Percentiles rank a stretch among this genome's conserved stretches.
phyloP scores from a whole-genome alignment of 2,888 invertebrate species.

The Bombylius discolor region DNA sequence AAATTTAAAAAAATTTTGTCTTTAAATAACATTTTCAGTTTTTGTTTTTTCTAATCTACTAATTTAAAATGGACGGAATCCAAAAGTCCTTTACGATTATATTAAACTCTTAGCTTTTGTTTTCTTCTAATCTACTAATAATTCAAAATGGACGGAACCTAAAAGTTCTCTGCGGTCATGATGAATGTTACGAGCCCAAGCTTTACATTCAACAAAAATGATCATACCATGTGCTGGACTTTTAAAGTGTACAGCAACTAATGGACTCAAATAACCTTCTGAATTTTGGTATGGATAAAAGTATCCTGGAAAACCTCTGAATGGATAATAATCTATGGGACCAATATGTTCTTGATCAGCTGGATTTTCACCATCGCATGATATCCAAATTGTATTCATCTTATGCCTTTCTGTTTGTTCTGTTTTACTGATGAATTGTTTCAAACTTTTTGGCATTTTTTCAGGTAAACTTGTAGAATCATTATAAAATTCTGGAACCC shows the following conservation, averaged over 20 bases:
- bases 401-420: slow-evolving; percentile 36
- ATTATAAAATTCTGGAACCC: slow-evolving; percentile 75
- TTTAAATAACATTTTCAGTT: no score
- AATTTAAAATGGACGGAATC: background rate
- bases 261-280: slow-evolving; percentile 75
- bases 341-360: slow-evolving; percentile 87
- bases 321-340: slow-evolving; percentile 64
- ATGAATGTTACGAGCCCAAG: slow-evolving; percentile 54
- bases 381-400: slow-evolving; percentile 78
- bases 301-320: slow-evolving; percentile 74
- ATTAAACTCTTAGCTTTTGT: no score
- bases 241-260: slow-evolving; percentile 74
- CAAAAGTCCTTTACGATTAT: no score
- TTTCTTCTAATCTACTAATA: slow-evolving; percentile 42
- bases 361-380: slow-evolving; percentile 88
- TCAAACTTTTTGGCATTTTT: slow-evolving; percentile 61
- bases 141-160: slow-evolving; percentile 61
- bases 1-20: no score
- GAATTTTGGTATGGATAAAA: slow-evolving; percentile 82
- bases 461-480: slow-evolving; percentile 53
- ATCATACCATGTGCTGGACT: slow-evolving; percentile 53
- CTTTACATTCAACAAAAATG: slow-evolving; percentile 56
- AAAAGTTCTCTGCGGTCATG: slow-evolving; percentile 54
- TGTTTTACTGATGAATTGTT: slow-evolving; percentile 47
- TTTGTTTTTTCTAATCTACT: no score